These are phyloP conservation scores for Zootermopsis nevadensis DNA, from an alignment of 2,888 invertebrate species.

Conservation along the genomic window DNA sequence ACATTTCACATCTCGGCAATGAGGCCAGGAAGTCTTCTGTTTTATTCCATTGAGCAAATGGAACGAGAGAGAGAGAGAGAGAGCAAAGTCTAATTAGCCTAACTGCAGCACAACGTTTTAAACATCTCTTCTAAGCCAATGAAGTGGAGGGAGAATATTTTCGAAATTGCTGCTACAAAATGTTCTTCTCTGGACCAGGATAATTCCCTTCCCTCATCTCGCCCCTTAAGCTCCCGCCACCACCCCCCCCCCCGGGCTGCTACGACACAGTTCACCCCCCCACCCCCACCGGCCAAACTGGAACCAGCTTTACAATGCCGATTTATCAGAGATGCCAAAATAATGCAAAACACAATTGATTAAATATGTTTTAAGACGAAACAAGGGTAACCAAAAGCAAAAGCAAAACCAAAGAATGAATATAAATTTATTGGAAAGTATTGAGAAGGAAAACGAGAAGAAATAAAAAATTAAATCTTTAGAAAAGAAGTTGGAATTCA, in stretches of 20 bases:
- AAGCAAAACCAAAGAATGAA: too few relatives aligned
- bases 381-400: too few relatives aligned
- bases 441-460: too few relatives aligned
- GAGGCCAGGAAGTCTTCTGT: neutral
- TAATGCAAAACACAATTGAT: too few relatives aligned
- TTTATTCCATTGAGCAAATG: neutral
- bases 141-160: slow-evolving; percentile 4
- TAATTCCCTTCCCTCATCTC: neutral
- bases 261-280: neutral
- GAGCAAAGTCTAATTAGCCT: neutral
- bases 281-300: slow-evolving; percentile 45
- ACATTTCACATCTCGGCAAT: neutral
- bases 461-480: too few relatives aligned
- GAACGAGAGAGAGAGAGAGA: neutral
- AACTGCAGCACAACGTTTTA: slow-evolving; percentile 2
- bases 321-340: too few relatives aligned
- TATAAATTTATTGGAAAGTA: too few relatives aligned
- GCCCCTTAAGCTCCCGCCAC: neutral
- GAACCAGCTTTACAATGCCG: slow-evolving; percentile 50
- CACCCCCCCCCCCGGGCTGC: slow-evolving; percentile 24
- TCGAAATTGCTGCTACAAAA: slow-evolving; percentile 6
- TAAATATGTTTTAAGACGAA: too few relatives aligned
- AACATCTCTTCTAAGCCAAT: neutral
- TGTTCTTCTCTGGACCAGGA: slow-evolving; percentile 2
- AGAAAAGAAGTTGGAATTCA: too few relatives aligned